Percentiles rank a stretch among this genome's conserved stretches.
Evolutionary conservation across 2,113 vertebrate genomes (phyloP).

Genomic region (Eulemur rufifrons): DNA sequence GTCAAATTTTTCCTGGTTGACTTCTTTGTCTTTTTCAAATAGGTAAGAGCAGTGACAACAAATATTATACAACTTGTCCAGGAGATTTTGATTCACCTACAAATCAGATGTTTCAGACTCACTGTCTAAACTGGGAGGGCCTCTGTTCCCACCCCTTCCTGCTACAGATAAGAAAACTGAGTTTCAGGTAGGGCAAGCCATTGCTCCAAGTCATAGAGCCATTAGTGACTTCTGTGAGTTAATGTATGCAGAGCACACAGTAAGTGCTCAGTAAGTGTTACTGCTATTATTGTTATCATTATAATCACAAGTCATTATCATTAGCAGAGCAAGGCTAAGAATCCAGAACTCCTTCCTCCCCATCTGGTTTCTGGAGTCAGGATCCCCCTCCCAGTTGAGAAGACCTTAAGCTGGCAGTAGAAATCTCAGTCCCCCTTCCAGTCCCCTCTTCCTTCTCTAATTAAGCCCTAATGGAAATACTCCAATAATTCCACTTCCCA

Average conservation of each 20-base stretch:
- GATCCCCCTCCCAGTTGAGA: not conserved
- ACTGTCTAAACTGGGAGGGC: not conserved
- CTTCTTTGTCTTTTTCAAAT: not conserved
- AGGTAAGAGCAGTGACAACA: not conserved
- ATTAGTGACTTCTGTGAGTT: not conserved
- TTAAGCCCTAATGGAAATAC: not conserved
- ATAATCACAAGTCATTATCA: not conserved
- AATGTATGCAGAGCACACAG: not conserved
- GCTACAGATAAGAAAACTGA: not conserved
- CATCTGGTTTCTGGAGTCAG: not conserved
- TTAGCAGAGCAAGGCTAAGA: not conserved
- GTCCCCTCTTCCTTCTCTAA: not conserved
- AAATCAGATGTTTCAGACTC: not conserved
- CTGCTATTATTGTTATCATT: not conserved
- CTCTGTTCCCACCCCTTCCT: not conserved
- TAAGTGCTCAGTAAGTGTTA: not conserved
- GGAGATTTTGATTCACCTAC: not conserved
- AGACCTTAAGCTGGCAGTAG: not conserved
- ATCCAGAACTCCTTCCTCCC: not conserved
- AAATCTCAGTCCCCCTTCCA: not conserved
- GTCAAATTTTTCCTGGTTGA: not conserved
- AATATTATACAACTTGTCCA: not conserved
- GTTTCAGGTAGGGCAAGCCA: not conserved
- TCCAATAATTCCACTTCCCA: not conserved
- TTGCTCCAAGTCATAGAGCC: not conserved